Evolutionary conservation across 2,888 invertebrate species (phyloP), one percentile per base, ranked within the genome.

Genomic region (Pimpla rufipes): DNA sequence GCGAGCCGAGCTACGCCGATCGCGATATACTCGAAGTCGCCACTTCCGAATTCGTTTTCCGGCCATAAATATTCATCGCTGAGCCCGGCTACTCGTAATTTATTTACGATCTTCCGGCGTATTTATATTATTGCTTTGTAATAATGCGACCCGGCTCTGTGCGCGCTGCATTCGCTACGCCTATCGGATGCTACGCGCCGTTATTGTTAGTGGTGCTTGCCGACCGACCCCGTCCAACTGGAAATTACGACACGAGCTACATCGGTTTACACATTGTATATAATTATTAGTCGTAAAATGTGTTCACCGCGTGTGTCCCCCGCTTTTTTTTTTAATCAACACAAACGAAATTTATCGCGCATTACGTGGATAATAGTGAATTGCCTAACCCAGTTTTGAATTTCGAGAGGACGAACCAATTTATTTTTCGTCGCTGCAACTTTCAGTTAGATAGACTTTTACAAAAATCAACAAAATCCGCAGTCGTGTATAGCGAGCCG

Each of bases 51-150:
- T 71, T 47, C 37, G 74, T 74, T 81, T 70, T 79, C 62, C 67
- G 75, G 45, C 37, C 74, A 85, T 87, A 85, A 85, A 87, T 87
- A 85, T 85, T 84, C 80, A 85, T 85, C 77, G 75, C 37, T 57
- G 71, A n/a, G n/a, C n/a, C 29, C 57, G 75, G 47, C 84, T 75
- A 76, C 81, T 77, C 81, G 64, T 78, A 81, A 87, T 87, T 80
- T 85, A 85, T 85, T 87, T 84, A 87, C 82, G 83, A 83, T 85
- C 77, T 75, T 66, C 50, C 40, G 77, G 55, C 78, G 50, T 66
- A 71, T 84, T 81, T 64, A 70, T 64, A 84, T 84, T 59, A 78
- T 78, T 62, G 40, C 40, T 10, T 42, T 40, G 37, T 62, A 62
- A 40, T 40, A 62, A 62, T 37, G 37, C 62, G 62, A 35, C n/a